Base-by-base conservation (phyloP, 2,113 vertebrate genomes). In the Hypanus sabinus region DNA sequence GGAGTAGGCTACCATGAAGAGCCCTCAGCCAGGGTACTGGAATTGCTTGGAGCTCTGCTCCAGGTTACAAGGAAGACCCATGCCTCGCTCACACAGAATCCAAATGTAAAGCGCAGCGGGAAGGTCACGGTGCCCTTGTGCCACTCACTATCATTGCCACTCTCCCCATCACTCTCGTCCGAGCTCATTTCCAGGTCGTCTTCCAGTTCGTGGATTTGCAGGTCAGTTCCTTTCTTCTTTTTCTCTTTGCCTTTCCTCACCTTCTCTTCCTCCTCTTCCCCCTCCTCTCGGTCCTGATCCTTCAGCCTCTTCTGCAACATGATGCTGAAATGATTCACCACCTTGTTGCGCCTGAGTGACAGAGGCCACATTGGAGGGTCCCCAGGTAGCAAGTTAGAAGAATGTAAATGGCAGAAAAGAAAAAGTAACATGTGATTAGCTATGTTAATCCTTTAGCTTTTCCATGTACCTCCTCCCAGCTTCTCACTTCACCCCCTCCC, bases 261-360 rank as follows among this genome's bases (percentile, higher is more conserved):
- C 94, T 96, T 96, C 92, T 96, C 96, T 9, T 98, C 98, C 0
- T 98, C 98, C 0, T 98, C 98, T 0, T 98, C 97, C 0, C 97
- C 98, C 0, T 97, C 97, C 0, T 97, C 98, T 0, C 96, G 97
- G 94, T 97, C 98, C 94, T 97, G 97, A 95, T 98, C 98, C 94
- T 97, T 96, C 60, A 98, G 96, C 5, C 98, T 97, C 79, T 98
- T 97, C 96, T 99, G 98, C 94, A 99, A 97, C 98, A 99, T 99
- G 95, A 99, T 99, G 96, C 97, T 98, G 96, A 99, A 99, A 96
- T 98, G 98, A 95, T 99, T 99, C 94, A 99, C 96, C 77, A 99
- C 98, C 94, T 98, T 99, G 96, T 99, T 99, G 93, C 98, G 97
- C 95, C 98, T 99, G 94, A 24, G 36, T 22, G 79, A 73, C 20